Conservation (phyloP, 2,888 invertebrate genomes). For the Liopterus haemorrhoidalis region DNA sequence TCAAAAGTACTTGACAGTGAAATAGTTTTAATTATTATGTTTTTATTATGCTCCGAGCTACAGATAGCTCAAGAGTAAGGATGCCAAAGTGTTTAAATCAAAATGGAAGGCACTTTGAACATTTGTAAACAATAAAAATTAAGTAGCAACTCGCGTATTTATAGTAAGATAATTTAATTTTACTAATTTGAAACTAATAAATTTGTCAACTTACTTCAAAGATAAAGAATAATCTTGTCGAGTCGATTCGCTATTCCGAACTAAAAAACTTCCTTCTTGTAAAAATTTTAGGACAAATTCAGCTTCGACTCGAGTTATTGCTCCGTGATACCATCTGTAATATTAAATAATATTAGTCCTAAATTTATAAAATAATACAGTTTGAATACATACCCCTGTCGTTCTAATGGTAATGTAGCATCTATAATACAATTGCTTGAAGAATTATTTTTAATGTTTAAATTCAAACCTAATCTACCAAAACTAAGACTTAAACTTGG, state of each 20-base stretch:
- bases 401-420: slow-evolving; percentile 72
- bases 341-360: slow-evolving; percentile 5
- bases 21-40: no score
- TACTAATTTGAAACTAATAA: neutral
- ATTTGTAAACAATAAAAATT: no score
- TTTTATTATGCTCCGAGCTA: no score
- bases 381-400: slow-evolving; percentile 69
- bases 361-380: neutral
- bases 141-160: no score
- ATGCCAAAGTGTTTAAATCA: no score
- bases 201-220: slow-evolving; percentile 69
- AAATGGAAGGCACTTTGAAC: no score
- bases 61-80: no score
- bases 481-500: slow-evolving; percentile 45
- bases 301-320: slow-evolving; percentile 84
- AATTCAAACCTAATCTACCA: slow-evolving; percentile 43
- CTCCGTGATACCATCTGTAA: slow-evolving; percentile 89
- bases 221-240: slow-evolving; percentile 91
- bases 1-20: no score
- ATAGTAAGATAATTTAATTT: neutral
- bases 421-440: slow-evolving; percentile 67
- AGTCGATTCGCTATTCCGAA: slow-evolving; percentile 89
- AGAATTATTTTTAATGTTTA: slow-evolving; percentile 49
- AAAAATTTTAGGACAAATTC: slow-evolving; percentile 78
- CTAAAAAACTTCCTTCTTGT: slow-evolving; percentile 88